Evolutionary conservation across 2,888 invertebrate genomes (phyloP).

Genomic region (Frankliniella intonsa): DNA sequence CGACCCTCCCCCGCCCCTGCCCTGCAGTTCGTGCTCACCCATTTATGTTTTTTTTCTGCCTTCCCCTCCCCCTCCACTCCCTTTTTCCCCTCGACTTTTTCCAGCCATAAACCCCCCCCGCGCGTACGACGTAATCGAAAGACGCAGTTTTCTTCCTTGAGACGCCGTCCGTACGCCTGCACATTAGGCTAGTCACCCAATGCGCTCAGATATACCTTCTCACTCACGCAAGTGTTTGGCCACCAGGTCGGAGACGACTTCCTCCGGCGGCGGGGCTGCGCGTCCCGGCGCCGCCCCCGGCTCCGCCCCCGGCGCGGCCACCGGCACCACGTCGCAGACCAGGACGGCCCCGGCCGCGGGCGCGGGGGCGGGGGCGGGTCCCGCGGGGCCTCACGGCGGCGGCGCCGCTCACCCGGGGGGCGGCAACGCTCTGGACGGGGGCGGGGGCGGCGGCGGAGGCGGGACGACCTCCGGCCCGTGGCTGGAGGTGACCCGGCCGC

Average conservation of each 20-base stretch:
- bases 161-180: too few species aligned
- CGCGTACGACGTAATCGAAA: constrained; percentile 15
- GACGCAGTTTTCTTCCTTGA: background rate
- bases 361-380: background rate
- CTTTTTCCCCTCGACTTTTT: background rate
- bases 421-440: background rate
- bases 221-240: background rate
- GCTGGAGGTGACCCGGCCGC: constrained; percentile 51
- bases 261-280: background rate
- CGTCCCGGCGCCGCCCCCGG: background rate
- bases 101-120: background rate
- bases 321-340: constrained; percentile 9
- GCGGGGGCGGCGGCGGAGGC: background rate
- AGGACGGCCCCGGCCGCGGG: background rate
- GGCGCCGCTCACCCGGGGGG: background rate
- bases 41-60: background rate
- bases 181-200: too few species aligned
- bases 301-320: background rate
- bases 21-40: too few species aligned
- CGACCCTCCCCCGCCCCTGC: background rate
- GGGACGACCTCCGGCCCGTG: constrained; percentile 40
- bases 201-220: too few species aligned
- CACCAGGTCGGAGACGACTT: background rate
- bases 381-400: background rate
- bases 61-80: background rate